phyloP scores from a whole-genome alignment of 2,113 vertebrate species.

The Phalacrocorax brasilianus region DNA sequence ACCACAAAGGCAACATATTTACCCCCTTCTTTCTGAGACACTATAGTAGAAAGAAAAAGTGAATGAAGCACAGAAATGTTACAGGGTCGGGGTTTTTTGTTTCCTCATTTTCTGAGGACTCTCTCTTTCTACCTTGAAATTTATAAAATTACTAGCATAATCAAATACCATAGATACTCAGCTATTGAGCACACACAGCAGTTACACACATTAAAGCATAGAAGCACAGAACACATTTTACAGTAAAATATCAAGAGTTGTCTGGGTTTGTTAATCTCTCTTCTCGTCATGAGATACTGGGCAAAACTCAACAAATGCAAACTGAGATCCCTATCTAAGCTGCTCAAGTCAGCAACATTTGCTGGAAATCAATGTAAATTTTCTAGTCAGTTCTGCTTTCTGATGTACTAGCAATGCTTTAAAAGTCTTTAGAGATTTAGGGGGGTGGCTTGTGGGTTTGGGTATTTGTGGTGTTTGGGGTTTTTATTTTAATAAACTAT shows the following conservation, averaged over 20 bases:
- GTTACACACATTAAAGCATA: background rate
- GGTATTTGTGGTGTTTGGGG: background rate
- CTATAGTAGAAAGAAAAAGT: background rate
- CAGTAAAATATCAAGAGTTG: background rate
- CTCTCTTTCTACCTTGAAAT: background rate
- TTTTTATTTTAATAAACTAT: background rate
- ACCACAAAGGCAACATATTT: background rate
- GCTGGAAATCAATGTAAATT: background rate
- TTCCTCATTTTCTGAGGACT: background rate
- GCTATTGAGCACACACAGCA: background rate
- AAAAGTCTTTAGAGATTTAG: background rate
- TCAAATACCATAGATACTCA: background rate
- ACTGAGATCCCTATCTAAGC: background rate
- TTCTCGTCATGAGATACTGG: background rate
- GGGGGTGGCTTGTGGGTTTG: background rate
- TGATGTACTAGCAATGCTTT: background rate
- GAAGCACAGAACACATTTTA: background rate
- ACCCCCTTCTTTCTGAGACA: background rate
- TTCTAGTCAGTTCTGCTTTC: background rate
- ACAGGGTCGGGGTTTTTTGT: accelerated
- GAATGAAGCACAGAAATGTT: background rate
- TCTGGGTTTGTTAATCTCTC: background rate
- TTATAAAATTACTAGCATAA: background rate
- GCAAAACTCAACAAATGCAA: background rate
- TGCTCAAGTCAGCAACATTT: background rate